phyloP scores from a whole-genome alignment of 2,888 invertebrate genomes.

The Macrosoma leucophasiata region DNA sequence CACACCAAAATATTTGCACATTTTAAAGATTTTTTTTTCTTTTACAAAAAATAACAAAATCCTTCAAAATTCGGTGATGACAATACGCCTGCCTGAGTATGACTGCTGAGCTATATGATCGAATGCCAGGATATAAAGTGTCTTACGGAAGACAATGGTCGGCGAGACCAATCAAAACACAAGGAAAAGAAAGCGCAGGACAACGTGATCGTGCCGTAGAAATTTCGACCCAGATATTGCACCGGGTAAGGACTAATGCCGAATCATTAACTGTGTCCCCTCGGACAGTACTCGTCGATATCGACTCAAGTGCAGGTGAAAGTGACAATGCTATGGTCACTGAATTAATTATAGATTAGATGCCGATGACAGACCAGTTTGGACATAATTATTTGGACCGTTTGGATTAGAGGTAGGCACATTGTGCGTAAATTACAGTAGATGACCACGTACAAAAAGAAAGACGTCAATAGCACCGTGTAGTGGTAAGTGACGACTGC shows the following conservation, averaged over 20 bases:
- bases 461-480: too few species aligned
- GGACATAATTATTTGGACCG: too few species aligned
- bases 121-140: conserved; percentile 69
- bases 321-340: conserved; percentile 34
- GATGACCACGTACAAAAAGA: too few species aligned
- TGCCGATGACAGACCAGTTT: background rate
- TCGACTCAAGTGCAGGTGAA: conserved; percentile 44
- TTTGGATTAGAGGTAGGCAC: too few species aligned
- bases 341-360: conserved; percentile 5
- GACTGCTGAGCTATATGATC: conserved; percentile 57
- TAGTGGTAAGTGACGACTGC: too few species aligned
- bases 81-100: conserved; percentile 36
- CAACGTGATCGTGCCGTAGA: conserved; percentile 65
- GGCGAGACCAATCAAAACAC: conserved; percentile 58
- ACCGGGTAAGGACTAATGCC: conserved; percentile 57
- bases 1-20: conserved; percentile 58
- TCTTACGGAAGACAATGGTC: conserved; percentile 63
- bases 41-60: conserved; percentile 7
- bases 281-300: conserved; percentile 47
- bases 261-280: conserved; percentile 60
- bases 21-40: conserved; percentile 35
- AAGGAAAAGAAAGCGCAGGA: conserved; percentile 67
- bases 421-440: too few species aligned
- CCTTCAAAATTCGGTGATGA: conserved; percentile 27
- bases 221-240: conserved; percentile 60